phyloP scores from a whole-genome alignment of 2,113 vertebrate genomes.

The Platichthys flesus region DNA sequence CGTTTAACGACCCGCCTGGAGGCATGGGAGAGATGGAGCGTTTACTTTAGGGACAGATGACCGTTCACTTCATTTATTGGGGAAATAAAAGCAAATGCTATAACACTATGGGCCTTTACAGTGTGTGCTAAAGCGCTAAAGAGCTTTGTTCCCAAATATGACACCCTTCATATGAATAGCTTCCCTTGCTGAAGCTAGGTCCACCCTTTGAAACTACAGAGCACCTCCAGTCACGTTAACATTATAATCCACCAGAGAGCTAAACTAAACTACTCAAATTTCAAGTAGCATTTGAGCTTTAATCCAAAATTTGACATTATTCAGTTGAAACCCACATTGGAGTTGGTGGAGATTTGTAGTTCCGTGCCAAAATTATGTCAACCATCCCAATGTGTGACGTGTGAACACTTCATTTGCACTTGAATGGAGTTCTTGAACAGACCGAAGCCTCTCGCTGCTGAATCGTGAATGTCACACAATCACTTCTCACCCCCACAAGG shows the following conservation, averaged over 20 bases:
- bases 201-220: not conserved
- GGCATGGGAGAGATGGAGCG: slow-evolving; percentile 49
- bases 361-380: not conserved
- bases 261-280: too few species aligned
- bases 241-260: not conserved
- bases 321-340: too few species aligned
- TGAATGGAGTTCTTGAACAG: not conserved
- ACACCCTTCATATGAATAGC: not conserved
- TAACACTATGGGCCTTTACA: slow-evolving; percentile 41
- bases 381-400: not conserved
- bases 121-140: slow-evolving; percentile 29
- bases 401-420: not conserved
- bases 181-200: not conserved
- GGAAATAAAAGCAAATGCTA: slow-evolving; percentile 65
- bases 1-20: slow-evolving; percentile 77
- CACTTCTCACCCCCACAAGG: not conserved
- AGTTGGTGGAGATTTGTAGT: too few species aligned
- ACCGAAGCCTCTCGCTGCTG: not conserved
- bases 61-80: slow-evolving; percentile 62
- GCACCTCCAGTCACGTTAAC: not conserved
- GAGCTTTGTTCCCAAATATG: slow-evolving; percentile 16
- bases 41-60: slow-evolving; percentile 68
- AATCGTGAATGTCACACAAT: not conserved
- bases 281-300: too few species aligned
- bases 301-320: too few species aligned